A percentile compares a stretch with the other conserved stretches of the same genome.
Evolutionary conservation across 2,888 invertebrate species (phyloP).

Genomic region (Apamea epomidion): DNA sequence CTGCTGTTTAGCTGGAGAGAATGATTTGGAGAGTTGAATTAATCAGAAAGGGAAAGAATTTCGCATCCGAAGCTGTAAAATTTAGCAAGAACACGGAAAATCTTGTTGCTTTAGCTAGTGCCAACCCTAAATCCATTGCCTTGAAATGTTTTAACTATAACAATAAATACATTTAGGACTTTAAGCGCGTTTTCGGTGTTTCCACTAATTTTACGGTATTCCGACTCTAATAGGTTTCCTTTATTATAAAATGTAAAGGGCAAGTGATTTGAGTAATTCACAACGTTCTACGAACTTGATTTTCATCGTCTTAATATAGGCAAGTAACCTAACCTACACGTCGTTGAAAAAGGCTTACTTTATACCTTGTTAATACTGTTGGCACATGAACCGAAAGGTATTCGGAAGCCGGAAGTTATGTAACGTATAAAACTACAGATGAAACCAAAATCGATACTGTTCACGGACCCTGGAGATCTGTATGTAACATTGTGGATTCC

Average conservation of each 20-base stretch:
- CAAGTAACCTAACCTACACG: not conserved
- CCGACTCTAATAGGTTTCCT: slow-evolving; percentile 20
- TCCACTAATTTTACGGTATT: slow-evolving; percentile 44
- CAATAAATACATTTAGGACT: slow-evolving; percentile 48
- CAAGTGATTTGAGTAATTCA: not conserved
- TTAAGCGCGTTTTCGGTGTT: slow-evolving; percentile 38
- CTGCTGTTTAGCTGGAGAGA: too few relatives aligned
- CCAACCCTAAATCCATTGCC: slow-evolving; percentile 52
- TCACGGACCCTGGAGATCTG: not conserved
- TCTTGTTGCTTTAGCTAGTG: not conserved
- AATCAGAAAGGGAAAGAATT: not conserved
- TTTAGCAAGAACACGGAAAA: not conserved
- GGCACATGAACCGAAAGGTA: slow-evolving; percentile 16
- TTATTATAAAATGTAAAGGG: slow-evolving; percentile 18
- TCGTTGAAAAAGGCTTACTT: not conserved
- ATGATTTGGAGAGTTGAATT: not conserved
- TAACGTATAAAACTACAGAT: slow-evolving; percentile 10
- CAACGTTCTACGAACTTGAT: not conserved
- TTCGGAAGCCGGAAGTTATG: not conserved
- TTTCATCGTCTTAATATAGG: not conserved
- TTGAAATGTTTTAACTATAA: slow-evolving; percentile 50
- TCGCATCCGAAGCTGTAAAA: not conserved
- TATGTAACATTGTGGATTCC: slow-evolving; percentile 1
- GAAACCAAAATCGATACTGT: slow-evolving; percentile 25
- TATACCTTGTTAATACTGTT: not conserved